Evolutionary conservation across 2,113 vertebrate genomes (phyloP), one percentile per base, ranked within the genome.

Genomic region (Channa argus): DNA sequence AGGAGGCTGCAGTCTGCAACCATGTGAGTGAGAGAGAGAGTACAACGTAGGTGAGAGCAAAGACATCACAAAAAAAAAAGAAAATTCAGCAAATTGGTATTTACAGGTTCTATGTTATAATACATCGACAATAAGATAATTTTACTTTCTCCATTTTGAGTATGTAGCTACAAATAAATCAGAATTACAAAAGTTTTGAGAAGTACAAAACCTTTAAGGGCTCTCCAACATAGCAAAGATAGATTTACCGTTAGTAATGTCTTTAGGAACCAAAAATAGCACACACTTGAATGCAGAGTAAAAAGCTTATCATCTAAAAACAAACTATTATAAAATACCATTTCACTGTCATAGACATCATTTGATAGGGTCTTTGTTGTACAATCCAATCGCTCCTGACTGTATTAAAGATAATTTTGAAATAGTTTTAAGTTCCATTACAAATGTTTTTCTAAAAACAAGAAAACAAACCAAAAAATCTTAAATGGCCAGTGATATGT

Each of bases 201-300:
- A 94, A 94, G 95, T 97, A 98, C 96, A 98, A 98, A 98, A 96
- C 93, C 93, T 96, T 94, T 94, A 92, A 93, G 95, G 95, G 94
- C 94, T 95, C 95, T 75, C 81, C 54, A 69, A 91, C 94, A 94
- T 94, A 92, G 91, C 92, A 95, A 96, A 95, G 96, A 93, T 94
- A 94, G 91, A 94, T 89, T 94, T 65, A 71, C 74, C 62, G 67
- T 91, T 93, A 95, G 94, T 95, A 92, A 92, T 94, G 92, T 94
- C 52, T 63, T 70, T 87, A 79, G 84, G 86, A 94, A 94, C 92
- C 92, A 90, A 95, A 92, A 95, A 95, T 94, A 93, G 91, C 86
- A 79, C 94, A 92, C 88, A 94, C 84, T 94, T 94, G 89, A 95
- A 87, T 77, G 85, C 90, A 85, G 84, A 80, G 88, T 93, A 92